phyloP scores from a whole-genome alignment of 2,888 invertebrate genomes.

The Macrophya alboannulata region DNA sequence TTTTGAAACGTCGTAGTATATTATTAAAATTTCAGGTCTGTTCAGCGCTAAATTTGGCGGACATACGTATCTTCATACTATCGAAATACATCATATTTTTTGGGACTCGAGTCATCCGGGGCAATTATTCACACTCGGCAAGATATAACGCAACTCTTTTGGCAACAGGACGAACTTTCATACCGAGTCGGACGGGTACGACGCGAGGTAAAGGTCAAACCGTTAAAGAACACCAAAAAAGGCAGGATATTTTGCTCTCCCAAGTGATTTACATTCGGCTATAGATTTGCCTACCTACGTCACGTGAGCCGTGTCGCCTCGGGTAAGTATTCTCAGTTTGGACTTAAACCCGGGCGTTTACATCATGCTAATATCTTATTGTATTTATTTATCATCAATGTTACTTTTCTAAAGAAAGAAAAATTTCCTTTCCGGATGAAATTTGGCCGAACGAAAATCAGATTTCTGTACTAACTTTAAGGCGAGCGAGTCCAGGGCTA shows the following conservation, averaged over 20 bases:
- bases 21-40: background rate
- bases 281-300: constrained; percentile 38
- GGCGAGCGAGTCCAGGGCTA: constrained; percentile 18
- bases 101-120: background rate
- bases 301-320: constrained; percentile 4
- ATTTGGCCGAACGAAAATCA: background rate
- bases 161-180: background rate
- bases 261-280: constrained; percentile 41
- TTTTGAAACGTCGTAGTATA: background rate
- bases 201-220: constrained; percentile 30
- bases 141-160: background rate
- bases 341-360: background rate
- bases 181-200: background rate
- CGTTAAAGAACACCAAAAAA: constrained; percentile 45
- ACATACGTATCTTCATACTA: background rate
- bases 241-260: constrained; percentile 33
- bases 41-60: background rate
- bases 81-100: background rate
- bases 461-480: background rate
- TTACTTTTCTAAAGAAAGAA: background rate
- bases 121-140: background rate
- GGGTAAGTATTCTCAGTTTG: background rate
- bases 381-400: background rate
- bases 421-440: background rate
- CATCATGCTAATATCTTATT: background rate